Base-by-base conservation (phyloP, 64 coral and sea anemone genomes). In the Pocillopora verrucosa region DNA sequence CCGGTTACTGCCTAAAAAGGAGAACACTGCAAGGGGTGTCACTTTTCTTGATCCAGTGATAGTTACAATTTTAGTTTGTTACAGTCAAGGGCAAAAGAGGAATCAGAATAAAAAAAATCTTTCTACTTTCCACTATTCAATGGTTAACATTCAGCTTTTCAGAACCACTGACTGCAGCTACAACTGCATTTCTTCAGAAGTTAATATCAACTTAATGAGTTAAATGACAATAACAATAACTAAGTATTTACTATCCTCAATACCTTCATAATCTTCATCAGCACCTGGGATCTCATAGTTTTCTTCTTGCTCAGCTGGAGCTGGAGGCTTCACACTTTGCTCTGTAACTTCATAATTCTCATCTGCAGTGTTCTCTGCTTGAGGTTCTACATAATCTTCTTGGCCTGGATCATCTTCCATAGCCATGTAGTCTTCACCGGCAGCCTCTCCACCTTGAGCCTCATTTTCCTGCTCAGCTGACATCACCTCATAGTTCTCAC, bases 321-420 rank as follows among this genome's bases (percentile, higher is more conserved):
- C 22, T 56, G 60, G 81, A 5, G 78, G 80, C 25, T 74, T 59
- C 9, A 25, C 60, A 7, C 84, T 68, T 51, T 73, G 63, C 36
- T 89, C 75, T 38, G 19, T 4, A 22, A 83, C 13, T 78, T 70
- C 67, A 70, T 70, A 70, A 70, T 70, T 10, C 20, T 70, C 20
- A 5, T 70, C 67, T 9, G 67, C 67, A 70, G n/a, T 30, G 22
- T 70, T 70, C 20, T 70, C 60, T 10, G 36, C 61, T 67, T 83
- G 45, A 56, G 85, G 84, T 13, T 76, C 90, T 87, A 87, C 90
- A 60, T 92, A 87, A 73, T 77, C 63, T 37, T 92, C 90, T 59
- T 79, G 74, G 2, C 2, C 34, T 22, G 1, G 17, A 10, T 59
- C 80, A 36, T 90, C 78, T 16, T 73, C 56, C 22, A 72, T 84